Percentiles rank a stretch among this genome's conserved stretches.
These are phyloP conservation scores for Sebastes kiyomatsui DNA, from an alignment of 2,797 vertebrate species.

Conservation along the genomic window DNA sequence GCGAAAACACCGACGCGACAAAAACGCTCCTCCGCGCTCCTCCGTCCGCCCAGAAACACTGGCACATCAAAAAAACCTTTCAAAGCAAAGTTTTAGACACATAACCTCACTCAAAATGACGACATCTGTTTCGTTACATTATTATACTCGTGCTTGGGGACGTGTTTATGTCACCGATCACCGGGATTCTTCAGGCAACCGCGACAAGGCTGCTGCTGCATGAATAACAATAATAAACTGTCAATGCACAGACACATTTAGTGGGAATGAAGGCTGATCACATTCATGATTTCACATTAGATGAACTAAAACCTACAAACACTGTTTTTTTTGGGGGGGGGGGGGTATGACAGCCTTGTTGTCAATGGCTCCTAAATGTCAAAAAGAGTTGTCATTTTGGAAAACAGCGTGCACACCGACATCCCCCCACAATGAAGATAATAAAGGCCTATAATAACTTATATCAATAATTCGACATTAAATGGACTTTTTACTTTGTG, in stretches of 20 bases:
- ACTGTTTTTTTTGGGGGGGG: neutral
- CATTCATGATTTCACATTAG: conserved; percentile 2
- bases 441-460: conserved; percentile 54
- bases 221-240: conserved; percentile 69
- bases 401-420: conserved; percentile 30
- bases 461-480: conserved; percentile 36
- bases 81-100: conserved; percentile 59
- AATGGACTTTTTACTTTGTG: conserved; percentile 69
- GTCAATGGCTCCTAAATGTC: conserved; percentile 43
- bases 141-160: conserved; percentile 21
- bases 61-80: conserved; percentile 29
- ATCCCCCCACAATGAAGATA: conserved; percentile 18
- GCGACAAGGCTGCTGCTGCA: conserved; percentile 62
- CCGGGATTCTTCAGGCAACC: conserved; percentile 61
- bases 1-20: conserved; percentile 79
- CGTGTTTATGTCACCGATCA: conserved; percentile 51
- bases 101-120: neutral
- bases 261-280: neutral
- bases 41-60: conserved; percentile 45
- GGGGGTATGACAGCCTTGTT: conserved; percentile 36
- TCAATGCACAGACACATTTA: conserved; percentile 1
- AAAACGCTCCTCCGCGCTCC: conserved; percentile 44
- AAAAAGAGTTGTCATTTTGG: conserved; percentile 51
- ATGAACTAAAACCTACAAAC: neutral
- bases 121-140: conserved; percentile 22